Evolutionary conservation across 2,888 invertebrate genomes (phyloP).

Genomic region (Lasius platythorax): DNA sequence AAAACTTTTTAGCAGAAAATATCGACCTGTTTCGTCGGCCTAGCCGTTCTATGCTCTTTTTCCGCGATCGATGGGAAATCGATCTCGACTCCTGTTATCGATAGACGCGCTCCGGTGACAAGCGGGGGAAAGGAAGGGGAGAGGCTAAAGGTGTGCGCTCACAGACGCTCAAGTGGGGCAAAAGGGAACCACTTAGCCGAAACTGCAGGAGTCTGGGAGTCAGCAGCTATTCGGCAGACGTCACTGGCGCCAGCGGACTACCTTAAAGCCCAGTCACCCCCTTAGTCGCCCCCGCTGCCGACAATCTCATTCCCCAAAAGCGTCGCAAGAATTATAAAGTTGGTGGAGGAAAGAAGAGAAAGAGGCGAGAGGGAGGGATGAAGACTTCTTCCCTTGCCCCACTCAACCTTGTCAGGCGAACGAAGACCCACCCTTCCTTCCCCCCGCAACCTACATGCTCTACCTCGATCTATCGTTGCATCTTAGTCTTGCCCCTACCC

Average conservation of each 20-base stretch:
- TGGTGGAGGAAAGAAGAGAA: constrained; percentile 73
- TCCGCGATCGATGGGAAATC: constrained; percentile 63
- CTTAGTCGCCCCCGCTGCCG: constrained; percentile 65
- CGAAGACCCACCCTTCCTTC: constrained; percentile 47
- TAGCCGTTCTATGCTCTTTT: background rate
- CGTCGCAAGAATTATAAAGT: constrained; percentile 86
- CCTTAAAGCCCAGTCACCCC: constrained; percentile 79
- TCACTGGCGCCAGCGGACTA: constrained; percentile 85
- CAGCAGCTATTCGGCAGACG: constrained; percentile 84
- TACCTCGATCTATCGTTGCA: constrained; percentile 66
- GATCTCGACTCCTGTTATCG: constrained; percentile 20
- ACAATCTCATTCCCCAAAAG: constrained; percentile 84
- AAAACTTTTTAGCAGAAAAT: background rate
- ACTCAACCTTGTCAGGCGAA: constrained; percentile 67
- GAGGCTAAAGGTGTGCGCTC: constrained; percentile 66
- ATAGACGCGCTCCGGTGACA: constrained; percentile 34
- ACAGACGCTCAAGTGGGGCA: constrained; percentile 74
- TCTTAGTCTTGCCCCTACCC: constrained; percentile 19
- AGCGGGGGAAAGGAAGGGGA: background rate
- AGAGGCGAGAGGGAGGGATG: constrained; percentile 43
- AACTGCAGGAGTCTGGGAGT: constrained; percentile 83
- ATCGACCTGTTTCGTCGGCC: background rate
- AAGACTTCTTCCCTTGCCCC: constrained; percentile 67
- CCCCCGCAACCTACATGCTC: constrained; percentile 52
- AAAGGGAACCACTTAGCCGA: constrained; percentile 83